Evolutionary conservation across 23 tunicate species (phyloP).

Genomic region (Ciona savignyi): DNA sequence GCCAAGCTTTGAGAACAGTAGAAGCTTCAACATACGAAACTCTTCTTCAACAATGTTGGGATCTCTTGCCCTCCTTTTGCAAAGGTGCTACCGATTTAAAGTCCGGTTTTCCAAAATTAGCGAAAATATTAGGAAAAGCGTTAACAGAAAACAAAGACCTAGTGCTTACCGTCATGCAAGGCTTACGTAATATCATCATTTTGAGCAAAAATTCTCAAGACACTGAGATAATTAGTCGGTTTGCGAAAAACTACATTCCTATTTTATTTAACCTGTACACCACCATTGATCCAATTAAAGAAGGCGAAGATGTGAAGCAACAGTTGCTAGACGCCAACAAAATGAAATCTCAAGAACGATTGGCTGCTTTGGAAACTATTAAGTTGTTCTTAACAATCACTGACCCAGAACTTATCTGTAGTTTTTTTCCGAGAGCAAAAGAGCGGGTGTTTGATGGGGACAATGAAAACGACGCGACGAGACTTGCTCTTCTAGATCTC

Average conservation of each 20-base stretch:
- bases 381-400: constrained; percentile 32
- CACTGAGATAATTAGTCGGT: constrained; percentile 16
- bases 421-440: constrained; percentile 38
- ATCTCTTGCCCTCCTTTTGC: constrained; percentile 53
- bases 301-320: constrained; percentile 21
- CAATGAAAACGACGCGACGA: constrained; percentile 41
- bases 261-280: constrained; percentile 77
- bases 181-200: constrained; percentile 39
- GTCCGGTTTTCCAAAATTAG: constrained; percentile 40
- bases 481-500: constrained; percentile 75
- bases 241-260: constrained; percentile 75
- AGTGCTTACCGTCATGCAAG: constrained; percentile 48
- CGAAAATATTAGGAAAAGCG: constrained; percentile 56
- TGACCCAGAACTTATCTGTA: constrained; percentile 11
- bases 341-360: constrained; percentile 49
- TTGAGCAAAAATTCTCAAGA: constrained; percentile 13
- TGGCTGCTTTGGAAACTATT: constrained; percentile 78
- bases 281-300: constrained; percentile 3
- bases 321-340: constrained; percentile 36
- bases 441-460: constrained; percentile 40
- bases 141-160: constrained; percentile 38
- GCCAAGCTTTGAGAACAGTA: constrained; percentile 1
- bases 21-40: constrained; percentile 54
- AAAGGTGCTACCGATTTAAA: constrained; percentile 57
- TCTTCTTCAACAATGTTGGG: constrained; percentile 72